These are phyloP conservation scores for Palloptera scutellata DNA, from an alignment of 2,888 invertebrate species.

Conservation along the genomic window DNA sequence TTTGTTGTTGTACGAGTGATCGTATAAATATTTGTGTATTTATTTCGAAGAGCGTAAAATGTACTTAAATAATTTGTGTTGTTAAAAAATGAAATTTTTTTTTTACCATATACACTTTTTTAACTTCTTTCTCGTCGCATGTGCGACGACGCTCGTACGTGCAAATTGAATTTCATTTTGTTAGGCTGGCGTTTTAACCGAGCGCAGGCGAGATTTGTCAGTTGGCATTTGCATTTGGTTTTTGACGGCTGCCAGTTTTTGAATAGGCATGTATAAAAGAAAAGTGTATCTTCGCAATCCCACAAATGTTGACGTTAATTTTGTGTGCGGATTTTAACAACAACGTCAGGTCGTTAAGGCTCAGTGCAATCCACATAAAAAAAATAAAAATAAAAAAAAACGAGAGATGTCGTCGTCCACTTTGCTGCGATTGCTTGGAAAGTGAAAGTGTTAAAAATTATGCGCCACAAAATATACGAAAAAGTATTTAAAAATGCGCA, in stretches of 20 bases:
- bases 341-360: too few species aligned
- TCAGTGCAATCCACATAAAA: too few species aligned
- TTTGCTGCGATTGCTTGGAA: conserved; percentile 24
- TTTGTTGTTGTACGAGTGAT: conserved; percentile 3
- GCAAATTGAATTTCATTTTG: too few species aligned
- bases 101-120: too few species aligned
- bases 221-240: conserved; percentile 16
- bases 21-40: conserved; percentile 1
- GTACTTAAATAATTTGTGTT: neutral
- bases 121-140: conserved; percentile 2
- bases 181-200: neutral
- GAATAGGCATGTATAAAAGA: neutral
- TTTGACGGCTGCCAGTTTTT: conserved; percentile 5
- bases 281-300: too few species aligned
- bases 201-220: conserved; percentile 3
- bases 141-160: neutral
- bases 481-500: neutral
- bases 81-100: neutral
- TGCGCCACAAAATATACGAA: neutral
- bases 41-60: neutral
- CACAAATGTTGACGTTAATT: too few species aligned
- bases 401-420: neutral
- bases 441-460: conserved; percentile 18
- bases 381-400: too few species aligned
- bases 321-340: too few species aligned